phyloP scores from a whole-genome alignment of 2,797 vertebrate species.

The Hoplostethus mediterraneus region DNA sequence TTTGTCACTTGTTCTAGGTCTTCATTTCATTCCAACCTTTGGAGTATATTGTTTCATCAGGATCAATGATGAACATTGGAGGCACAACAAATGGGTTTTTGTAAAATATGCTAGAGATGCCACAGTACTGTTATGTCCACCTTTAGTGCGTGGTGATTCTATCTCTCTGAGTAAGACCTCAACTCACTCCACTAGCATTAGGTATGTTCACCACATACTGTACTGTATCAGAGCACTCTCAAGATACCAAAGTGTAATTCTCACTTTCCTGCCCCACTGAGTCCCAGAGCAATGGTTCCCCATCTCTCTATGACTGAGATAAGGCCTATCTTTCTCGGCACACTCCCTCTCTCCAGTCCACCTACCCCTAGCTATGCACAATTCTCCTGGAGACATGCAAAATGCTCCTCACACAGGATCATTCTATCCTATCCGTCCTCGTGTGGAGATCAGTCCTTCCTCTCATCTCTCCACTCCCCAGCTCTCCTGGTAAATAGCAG shows the following conservation, averaged over 20 bases:
- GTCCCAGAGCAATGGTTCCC: conserved; percentile 45
- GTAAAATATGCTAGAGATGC: conserved; percentile 17
- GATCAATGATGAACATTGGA: conserved; percentile 46
- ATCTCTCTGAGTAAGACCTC: conserved; percentile 7
- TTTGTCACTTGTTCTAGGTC: conserved; percentile 27
- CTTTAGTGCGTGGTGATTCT: conserved; percentile 10
- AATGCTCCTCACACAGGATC: conserved; percentile 58
- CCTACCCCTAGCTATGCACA: conserved; percentile 38
- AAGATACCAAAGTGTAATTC: conserved; percentile 54
- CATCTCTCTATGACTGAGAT: conserved; percentile 53
- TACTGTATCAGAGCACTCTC: conserved; percentile 37
- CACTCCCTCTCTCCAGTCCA: conserved; percentile 52
- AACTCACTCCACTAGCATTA: conserved; percentile 30
- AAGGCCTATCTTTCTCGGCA: conserved; percentile 39
- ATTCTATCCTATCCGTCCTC: conserved; percentile 34
- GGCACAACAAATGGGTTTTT: conserved; percentile 49
- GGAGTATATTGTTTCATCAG: conserved; percentile 36
- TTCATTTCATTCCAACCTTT: conserved; percentile 43
- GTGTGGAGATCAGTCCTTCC: conserved; percentile 46
- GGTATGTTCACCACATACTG: conserved; percentile 39
- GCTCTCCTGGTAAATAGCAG: conserved; percentile 54
- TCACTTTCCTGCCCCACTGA: conserved; percentile 54
- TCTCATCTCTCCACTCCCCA: conserved; percentile 54
- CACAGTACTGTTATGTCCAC: conserved; percentile 8
- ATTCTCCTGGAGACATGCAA: conserved; percentile 52